phyloP scores from a whole-genome alignment of 1,140 invertebrate genomes.

The Hyposmocoma kahamanoa region DNA sequence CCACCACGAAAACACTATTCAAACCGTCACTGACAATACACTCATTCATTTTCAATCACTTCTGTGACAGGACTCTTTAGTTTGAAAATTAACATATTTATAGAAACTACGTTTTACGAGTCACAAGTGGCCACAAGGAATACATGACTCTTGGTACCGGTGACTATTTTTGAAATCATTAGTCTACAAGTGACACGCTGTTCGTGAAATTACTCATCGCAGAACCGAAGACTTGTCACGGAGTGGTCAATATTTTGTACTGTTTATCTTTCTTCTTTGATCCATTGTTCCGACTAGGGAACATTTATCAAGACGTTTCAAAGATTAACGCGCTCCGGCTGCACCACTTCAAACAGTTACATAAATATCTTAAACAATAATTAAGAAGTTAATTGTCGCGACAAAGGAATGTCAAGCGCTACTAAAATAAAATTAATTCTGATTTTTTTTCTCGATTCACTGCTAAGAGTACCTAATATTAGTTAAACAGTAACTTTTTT shows the following conservation, averaged over 20 bases:
- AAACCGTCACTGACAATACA: slow-evolving; percentile 13
- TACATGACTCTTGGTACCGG: slow-evolving; percentile 22
- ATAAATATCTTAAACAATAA: slow-evolving; percentile 47
- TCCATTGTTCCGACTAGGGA: slow-evolving; percentile 35
- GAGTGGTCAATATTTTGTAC: slow-evolving; percentile 46
- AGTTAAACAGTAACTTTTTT: no score
- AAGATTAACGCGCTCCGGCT: slow-evolving; percentile 41
- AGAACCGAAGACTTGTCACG: slow-evolving; percentile 43
- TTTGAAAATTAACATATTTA: slow-evolving; percentile 19
- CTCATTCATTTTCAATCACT: slow-evolving; percentile 17
- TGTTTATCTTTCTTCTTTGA: slow-evolving; percentile 61
- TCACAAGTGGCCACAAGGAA: slow-evolving; percentile 16
- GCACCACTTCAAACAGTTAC: slow-evolving; percentile 46
- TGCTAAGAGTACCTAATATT: no score
- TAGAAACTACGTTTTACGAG: slow-evolving; percentile 22
- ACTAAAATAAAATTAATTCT: slow-evolving; percentile 9
- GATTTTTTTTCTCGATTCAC: no score
- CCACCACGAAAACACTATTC: slow-evolving; percentile 9
- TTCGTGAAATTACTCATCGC: slow-evolving; percentile 38
- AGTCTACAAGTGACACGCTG: slow-evolving; percentile 24
- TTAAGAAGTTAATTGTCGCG: slow-evolving; percentile 39
- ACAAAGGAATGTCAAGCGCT: slow-evolving; percentile 12
- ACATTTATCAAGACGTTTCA: slow-evolving; percentile 42
- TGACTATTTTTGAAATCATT: slow-evolving; percentile 47
- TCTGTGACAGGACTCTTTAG: slow-evolving; percentile 9